These are phyloP conservation scores for Proctacanthus coquilletti DNA, from an alignment of 1,140 invertebrate genomes.

Conservation along the genomic window DNA sequence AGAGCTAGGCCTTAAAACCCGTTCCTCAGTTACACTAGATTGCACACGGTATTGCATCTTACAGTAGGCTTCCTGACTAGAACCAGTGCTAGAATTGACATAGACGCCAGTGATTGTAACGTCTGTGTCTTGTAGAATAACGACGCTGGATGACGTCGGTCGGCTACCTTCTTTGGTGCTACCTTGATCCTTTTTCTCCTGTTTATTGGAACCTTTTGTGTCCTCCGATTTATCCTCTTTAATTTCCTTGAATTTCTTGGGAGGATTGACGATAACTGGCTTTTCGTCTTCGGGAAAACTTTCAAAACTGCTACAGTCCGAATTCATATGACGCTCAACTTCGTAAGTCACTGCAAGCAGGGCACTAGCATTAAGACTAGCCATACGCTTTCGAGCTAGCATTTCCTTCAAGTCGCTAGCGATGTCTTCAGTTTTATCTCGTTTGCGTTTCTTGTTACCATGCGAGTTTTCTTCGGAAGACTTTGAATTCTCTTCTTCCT, in stretches of 20 bases:
- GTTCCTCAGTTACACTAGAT: constrained; percentile 29
- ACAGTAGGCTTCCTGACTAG: constrained; percentile 65
- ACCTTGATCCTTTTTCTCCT: no score
- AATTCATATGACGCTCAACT: constrained; percentile 37
- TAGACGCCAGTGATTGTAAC: constrained; percentile 73
- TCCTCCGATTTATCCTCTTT: constrained; percentile 38
- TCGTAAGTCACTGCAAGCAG: constrained; percentile 85
- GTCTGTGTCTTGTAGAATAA: constrained; percentile 67
- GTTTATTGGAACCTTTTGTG: no score
- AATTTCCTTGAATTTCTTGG: constrained; percentile 37
- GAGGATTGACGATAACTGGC: constrained; percentile 13
- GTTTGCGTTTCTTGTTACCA: constrained; percentile 26
- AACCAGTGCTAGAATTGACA: constrained; percentile 55
- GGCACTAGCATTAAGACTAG: constrained; percentile 80
- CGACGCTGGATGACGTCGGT: constrained; percentile 36
- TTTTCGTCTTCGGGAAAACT: constrained; percentile 20
- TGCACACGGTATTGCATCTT: constrained; percentile 59
- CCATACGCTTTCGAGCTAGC: constrained; percentile 81
- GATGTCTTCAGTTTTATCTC: constrained; percentile 54
- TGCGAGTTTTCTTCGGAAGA: neutral
- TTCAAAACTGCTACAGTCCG: constrained; percentile 36
- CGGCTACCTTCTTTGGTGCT: constrained; percentile 24
- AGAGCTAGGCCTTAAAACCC: constrained; percentile 47
- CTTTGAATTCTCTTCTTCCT: constrained; percentile 1
- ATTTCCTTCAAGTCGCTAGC: constrained; percentile 61